Evolutionary conservation across 2,888 invertebrate genomes (phyloP).

Genomic region (Himalopsyche japonica): DNA sequence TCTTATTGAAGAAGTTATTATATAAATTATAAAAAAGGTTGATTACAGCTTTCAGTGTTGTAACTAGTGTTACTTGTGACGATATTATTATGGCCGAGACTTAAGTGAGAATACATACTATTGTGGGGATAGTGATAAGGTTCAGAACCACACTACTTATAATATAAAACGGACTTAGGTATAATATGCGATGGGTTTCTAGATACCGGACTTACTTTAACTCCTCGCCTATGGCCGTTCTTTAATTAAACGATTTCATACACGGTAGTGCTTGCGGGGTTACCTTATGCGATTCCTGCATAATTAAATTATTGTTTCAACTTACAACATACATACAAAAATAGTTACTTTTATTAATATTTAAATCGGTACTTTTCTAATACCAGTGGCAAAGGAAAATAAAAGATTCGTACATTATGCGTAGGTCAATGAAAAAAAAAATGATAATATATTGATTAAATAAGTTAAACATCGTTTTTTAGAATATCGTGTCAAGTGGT

Average conservation of each 20-base stretch:
- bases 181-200: neutral
- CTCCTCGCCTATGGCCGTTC: neutral
- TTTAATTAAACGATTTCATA: neutral
- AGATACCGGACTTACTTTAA: neutral
- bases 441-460: too few species aligned
- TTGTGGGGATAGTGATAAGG: neutral
- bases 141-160: neutral
- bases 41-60: neutral
- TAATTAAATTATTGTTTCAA: too few species aligned
- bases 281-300: too few species aligned
- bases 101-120: neutral
- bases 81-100: neutral
- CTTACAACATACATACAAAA: too few species aligned
- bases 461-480: too few species aligned
- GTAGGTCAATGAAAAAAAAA: too few species aligned
- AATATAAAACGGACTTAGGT: neutral
- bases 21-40: neutral
- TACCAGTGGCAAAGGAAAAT: too few species aligned
- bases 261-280: neutral
- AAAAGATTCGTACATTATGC: too few species aligned
- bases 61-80: constrained; percentile 26
- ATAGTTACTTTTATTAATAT: too few species aligned
- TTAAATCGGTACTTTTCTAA: too few species aligned
- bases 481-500: too few species aligned
- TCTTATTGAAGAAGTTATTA: too few species aligned